Percentiles rank a stretch among this genome's conserved stretches.
phyloP scores from a whole-genome alignment of 2,888 invertebrate genomes.

The Pollenia angustigena region DNA sequence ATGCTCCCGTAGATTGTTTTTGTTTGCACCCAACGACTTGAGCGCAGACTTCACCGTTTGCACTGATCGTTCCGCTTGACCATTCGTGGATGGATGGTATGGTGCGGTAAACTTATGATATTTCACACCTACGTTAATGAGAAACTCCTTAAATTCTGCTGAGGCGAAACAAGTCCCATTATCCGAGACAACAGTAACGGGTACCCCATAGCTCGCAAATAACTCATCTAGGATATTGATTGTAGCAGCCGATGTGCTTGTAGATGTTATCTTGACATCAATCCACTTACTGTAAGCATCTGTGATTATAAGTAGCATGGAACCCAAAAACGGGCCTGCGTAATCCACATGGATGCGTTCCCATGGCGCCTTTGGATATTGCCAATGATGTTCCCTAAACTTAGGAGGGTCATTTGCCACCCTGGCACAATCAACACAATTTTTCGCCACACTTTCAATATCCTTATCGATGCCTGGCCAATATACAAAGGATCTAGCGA shows the following conservation, averaged over 20 bases:
- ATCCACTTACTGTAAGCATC: background rate
- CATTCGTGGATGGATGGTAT: conserved; percentile 30
- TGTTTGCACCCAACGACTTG: background rate
- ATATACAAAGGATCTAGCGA: background rate
- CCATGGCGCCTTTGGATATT: background rate
- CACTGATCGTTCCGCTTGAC: conserved; percentile 40
- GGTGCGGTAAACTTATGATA: conserved; percentile 32
- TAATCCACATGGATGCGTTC: background rate
- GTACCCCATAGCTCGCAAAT: conserved; percentile 28
- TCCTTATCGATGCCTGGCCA: background rate
- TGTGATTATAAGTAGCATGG: background rate
- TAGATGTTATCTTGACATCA: conserved; percentile 29
- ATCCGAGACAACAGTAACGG: conserved; percentile 12
- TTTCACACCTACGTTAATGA: conserved; percentile 8
- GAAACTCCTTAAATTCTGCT: conserved; percentile 28
- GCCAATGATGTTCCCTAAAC: conserved; percentile 33
- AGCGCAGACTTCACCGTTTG: conserved; percentile 19
- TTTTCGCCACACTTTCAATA: conserved; percentile 27
- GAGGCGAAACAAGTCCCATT: conserved; percentile 39
- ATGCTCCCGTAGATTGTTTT: conserved; percentile 16
- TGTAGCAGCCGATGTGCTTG: conserved; percentile 10
- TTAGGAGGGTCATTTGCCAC: conserved; percentile 16
- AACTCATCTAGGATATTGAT: conserved; percentile 31
- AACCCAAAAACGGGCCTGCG: background rate
- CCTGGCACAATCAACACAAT: conserved; percentile 36